Evolutionary conservation across 2,797 vertebrate genomes (phyloP), one percentile per base, ranked within the genome.

Genomic region (Sarcoramphus papa): DNA sequence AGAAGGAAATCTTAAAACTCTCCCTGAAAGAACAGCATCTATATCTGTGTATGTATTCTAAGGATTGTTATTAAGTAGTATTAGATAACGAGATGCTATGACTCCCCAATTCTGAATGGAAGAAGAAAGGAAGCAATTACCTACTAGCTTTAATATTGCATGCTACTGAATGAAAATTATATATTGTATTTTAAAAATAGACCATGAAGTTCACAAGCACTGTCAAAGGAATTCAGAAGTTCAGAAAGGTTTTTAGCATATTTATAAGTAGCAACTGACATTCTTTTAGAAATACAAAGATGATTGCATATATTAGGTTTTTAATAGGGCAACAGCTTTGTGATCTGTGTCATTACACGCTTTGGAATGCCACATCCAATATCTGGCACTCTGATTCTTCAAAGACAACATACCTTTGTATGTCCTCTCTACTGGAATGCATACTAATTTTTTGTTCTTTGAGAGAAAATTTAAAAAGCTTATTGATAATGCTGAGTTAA

Each of bases 241-340:
- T 94, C 94, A 84, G 64, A 92, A 85, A 92, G 67, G 70, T 76
- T 93, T 87, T 93, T 80, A 91, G 64, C 92, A 93, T 93, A 95
- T 90, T 90, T 94, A 64, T 85, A 90, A 86, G 78, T 35, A 96
- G 77, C 37, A 96, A 94, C 62, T 93, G 88, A 92, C 93, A 83
- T 69, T 83, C 90, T 74, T 90, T 85, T 24, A 89, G 72, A 93
- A 91, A 94, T 78, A 92, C 41, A 91, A 84, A 65, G 80, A 77
- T 54, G 28, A 75, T 33, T 92, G 91, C 76, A 95, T 80, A 92
- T 50, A 95, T 88, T 96, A 92, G 67, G 28, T 85, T 90, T 95
- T 85, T 79, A 95, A 84, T 81, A 87, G 86, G 77, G 90, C 75
- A 82, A 81, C 37, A 79, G 72, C 78, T 88, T 92, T 84, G 81